Conservation (phyloP, 2,797 vertebrate genomes). For the Parotocinclus haroldoi region DNA sequence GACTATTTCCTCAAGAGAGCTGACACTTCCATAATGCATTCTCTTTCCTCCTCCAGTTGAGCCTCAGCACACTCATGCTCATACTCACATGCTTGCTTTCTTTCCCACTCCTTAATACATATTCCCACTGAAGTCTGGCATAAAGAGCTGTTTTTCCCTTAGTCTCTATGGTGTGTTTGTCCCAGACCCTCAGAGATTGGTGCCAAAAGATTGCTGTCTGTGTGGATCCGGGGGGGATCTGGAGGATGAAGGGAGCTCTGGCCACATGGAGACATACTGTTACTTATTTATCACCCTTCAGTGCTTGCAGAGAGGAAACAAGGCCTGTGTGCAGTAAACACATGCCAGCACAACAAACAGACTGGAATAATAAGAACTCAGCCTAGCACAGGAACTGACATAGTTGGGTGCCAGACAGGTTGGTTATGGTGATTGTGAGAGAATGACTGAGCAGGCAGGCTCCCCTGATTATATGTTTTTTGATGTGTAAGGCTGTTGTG, state of each 20-base stretch:
- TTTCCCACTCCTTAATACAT: constrained; percentile 53
- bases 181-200: constrained; percentile 64
- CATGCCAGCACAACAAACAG: constrained; percentile 61
- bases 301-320: constrained; percentile 73
- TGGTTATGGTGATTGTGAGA: constrained; percentile 27
- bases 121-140: constrained; percentile 75
- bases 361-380: constrained; percentile 49
- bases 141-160: constrained; percentile 69
- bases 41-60: constrained; percentile 51
- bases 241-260: constrained; percentile 44
- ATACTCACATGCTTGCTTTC: constrained; percentile 19
- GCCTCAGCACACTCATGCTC: constrained; percentile 28
- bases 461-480: constrained; percentile 46
- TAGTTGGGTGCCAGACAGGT: constrained; percentile 58
- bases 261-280: constrained; percentile 67
- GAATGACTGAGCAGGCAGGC: constrained; percentile 20
- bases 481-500: constrained; percentile 41
- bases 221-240: constrained; percentile 65
- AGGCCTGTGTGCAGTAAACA: constrained; percentile 77
- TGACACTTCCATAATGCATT: constrained; percentile 59
- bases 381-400: constrained; percentile 68
- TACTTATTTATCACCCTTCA: constrained; percentile 78
- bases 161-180: constrained; percentile 67
- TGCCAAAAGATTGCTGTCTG: constrained; percentile 51
- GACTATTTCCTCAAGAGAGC: constrained; percentile 56